Evolutionary conservation across 2,113 vertebrate genomes (phyloP).

Genomic region (Lepus europaeus): DNA sequence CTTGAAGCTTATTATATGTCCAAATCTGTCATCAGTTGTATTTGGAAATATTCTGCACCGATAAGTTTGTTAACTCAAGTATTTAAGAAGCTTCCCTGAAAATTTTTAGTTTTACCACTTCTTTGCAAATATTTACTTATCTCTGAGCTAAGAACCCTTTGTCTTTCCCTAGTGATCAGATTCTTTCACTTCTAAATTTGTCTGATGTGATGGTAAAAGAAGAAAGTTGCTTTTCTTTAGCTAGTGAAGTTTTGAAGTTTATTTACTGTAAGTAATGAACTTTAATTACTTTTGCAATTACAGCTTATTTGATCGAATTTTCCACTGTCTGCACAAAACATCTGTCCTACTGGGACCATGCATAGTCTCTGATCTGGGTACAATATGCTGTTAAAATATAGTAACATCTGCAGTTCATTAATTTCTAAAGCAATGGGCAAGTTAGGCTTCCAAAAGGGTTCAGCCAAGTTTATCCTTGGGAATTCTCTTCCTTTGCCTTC

Average conservation of each 20-base stretch:
- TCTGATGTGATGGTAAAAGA: slow-evolving; percentile 63
- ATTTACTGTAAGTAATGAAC: slow-evolving; percentile 85
- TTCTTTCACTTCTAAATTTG: slow-evolving; percentile 68
- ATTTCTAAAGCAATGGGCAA: slow-evolving; percentile 72
- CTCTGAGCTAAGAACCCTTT: background rate
- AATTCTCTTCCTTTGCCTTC: slow-evolving; percentile 72
- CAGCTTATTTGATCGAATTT: slow-evolving; percentile 84
- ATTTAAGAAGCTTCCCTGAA: background rate
- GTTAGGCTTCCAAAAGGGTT: slow-evolving; percentile 47
- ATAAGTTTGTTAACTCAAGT: slow-evolving; percentile 53
- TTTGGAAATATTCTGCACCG: slow-evolving; percentile 37
- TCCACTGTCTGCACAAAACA: slow-evolving; percentile 84
- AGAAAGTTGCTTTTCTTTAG: slow-evolving; percentile 75
- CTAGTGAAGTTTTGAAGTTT: slow-evolving; percentile 70
- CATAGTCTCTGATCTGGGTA: slow-evolving; percentile 77
- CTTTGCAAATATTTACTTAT: slow-evolving; percentile 62
- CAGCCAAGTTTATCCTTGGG: slow-evolving; percentile 54
- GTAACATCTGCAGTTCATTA: slow-evolving; percentile 80
- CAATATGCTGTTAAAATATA: slow-evolving; percentile 72
- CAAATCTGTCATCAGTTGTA: slow-evolving; percentile 44
- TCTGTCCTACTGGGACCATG: slow-evolving; percentile 80
- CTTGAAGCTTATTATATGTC: slow-evolving; percentile 56
- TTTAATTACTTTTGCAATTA: slow-evolving; percentile 87
- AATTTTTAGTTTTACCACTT: slow-evolving; percentile 53
- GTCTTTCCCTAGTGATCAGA: slow-evolving; percentile 40